A percentile compares a stretch with the other conserved stretches of the same genome.
Conservation (phyloP, 2,113 vertebrate species). For the Alaudala cheleensis region DNA sequence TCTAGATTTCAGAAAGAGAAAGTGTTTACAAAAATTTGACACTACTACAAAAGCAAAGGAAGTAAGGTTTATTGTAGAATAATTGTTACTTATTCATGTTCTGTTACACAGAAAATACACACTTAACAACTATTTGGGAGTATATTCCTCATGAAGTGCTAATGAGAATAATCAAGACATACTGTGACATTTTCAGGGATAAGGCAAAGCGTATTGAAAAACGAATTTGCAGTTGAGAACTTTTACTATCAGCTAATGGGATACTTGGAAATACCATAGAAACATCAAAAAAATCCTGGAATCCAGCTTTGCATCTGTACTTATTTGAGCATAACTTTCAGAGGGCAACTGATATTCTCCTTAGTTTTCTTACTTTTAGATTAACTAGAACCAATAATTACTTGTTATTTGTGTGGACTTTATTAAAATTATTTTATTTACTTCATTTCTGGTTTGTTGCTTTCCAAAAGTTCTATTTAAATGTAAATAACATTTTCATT, state of each 20-base stretch:
- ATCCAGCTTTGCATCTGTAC: neutral
- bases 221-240: neutral
- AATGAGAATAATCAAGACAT: conserved; percentile 9
- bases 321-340: neutral
- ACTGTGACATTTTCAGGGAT: neutral
- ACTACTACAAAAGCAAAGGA: neutral
- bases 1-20: neutral
- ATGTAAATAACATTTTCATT: neutral
- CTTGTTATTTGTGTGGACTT: neutral
- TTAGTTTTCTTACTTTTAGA: neutral
- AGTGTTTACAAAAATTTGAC: neutral
- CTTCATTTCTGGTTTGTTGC: neutral
- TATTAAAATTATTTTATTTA: neutral
- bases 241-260: neutral
- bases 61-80: neutral
- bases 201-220: neutral
- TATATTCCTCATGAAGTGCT: neutral
- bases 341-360: neutral
- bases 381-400: neutral
- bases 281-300: neutral
- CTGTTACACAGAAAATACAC: neutral
- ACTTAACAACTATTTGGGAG: neutral
- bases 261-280: neutral
- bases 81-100: neutral
- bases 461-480: neutral